These are phyloP conservation scores for Hydrolagus colliei DNA, from an alignment of 2,797 vertebrate species.

Conservation along the genomic window DNA sequence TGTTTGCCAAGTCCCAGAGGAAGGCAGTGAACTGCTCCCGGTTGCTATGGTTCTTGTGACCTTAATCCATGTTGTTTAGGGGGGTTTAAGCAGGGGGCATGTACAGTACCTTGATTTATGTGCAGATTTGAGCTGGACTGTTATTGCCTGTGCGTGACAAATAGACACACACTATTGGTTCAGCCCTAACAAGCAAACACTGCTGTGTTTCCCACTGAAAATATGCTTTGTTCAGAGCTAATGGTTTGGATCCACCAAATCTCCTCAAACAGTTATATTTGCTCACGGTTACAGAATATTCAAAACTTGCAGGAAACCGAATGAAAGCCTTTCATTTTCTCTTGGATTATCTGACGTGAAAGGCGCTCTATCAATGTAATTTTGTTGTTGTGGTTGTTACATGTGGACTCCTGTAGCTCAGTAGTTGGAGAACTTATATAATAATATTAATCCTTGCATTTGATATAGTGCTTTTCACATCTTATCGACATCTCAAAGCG, in stretches of 20 bases:
- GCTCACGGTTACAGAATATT: conserved; percentile 49
- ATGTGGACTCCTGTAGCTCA: too few relatives aligned
- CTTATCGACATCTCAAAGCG: too few relatives aligned
- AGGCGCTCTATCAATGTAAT: too few relatives aligned
- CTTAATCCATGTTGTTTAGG: conserved; percentile 60
- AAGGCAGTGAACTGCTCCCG: conserved; percentile 54
- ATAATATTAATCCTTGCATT: too few relatives aligned
- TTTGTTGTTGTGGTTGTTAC: too few relatives aligned
- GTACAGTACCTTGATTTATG: conserved; percentile 65
- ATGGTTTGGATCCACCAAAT: conserved; percentile 64
- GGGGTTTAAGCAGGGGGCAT: conserved; percentile 51
- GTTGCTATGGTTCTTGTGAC: conserved; percentile 64
- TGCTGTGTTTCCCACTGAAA: conserved; percentile 56
- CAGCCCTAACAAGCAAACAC: conserved; percentile 63
- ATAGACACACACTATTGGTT: conserved; percentile 56
- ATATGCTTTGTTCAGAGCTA: conserved; percentile 68
- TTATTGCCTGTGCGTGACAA: conserved; percentile 61
- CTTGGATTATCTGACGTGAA: conserved; percentile 27
- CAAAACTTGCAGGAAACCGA: conserved; percentile 60
- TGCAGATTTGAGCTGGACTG: conserved; percentile 55
- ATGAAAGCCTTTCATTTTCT: conserved; percentile 56
- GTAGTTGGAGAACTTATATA: too few relatives aligned
- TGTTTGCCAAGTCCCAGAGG: conserved; percentile 60
- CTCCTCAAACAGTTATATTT: conserved; percentile 59
- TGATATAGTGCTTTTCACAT: too few relatives aligned